Base-by-base conservation (phyloP, 2,797 vertebrate genomes). In the Sebastes taczanowskii region DNA sequence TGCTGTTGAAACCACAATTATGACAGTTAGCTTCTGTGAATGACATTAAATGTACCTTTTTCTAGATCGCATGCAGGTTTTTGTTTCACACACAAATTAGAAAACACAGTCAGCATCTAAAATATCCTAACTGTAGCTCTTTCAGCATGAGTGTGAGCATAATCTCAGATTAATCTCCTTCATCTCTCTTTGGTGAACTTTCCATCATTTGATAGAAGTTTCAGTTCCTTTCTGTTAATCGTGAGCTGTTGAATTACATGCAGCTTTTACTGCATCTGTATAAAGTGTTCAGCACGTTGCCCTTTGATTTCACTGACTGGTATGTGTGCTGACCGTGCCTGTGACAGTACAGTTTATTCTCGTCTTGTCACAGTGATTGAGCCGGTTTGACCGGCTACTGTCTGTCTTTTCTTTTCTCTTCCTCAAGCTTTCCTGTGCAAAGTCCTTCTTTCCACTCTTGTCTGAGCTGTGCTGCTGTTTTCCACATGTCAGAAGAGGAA, bases 401-500 rank as follows among this genome's bases (percentile, higher is more conserved):
- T 77, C 61, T 71, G 34, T 52, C 22, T 62, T 59, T 2, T 46
- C 29, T 80, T 59, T 2, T 46, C 29, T 80, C 34, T 22, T 65
- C 20, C 29, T 34, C 10, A 66, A 46, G 70, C 53, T 82, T 69
- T 62, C 55, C n/a, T 52, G 22, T 69, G 6, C 59, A 77, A 10
- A 65, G 11, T 71, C 52, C 65, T 65, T 84, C 63, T 78, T 81
- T 78, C 86, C 80, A 72, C 70, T 38, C 32, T 46, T 46, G 59
- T 76, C 69, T 88, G 72, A 71, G 62, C 73, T 22, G 23, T 22
- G 70, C 58, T 42, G 25, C 79, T 78, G 69, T 68, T 82, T 82
- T 52, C 88, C 75, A 86, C 42, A 3, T 62, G 72, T 85, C 90
- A 35, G 53, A 30, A 25, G 56, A 67, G 65, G 67, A 86, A 81